These are phyloP conservation scores for Thelaira solivaga DNA, from an alignment of 2,888 invertebrate species.

Conservation along the genomic window DNA sequence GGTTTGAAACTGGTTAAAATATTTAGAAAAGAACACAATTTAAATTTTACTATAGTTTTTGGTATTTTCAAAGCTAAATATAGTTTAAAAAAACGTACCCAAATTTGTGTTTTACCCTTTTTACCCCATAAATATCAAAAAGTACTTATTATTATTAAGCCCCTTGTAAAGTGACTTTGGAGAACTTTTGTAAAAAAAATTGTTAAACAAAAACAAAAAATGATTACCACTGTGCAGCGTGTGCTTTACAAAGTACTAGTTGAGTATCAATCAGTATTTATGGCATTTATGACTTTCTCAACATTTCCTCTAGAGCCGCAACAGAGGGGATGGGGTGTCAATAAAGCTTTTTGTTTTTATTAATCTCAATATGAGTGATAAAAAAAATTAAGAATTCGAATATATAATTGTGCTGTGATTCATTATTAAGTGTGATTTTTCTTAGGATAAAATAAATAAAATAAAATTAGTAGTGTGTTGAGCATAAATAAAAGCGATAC, in stretches of 20 bases:
- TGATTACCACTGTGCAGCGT: not conserved
- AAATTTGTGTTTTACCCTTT: too few relatives aligned
- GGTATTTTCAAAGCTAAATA: too few relatives aligned
- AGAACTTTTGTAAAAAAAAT: too few relatives aligned
- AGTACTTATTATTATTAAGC: too few relatives aligned
- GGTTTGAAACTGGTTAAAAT: too few relatives aligned
- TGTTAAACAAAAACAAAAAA: not conserved
- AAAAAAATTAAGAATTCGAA: not conserved
- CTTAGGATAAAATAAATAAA: not conserved
- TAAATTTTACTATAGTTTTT: too few relatives aligned
- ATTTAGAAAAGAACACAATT: too few relatives aligned
- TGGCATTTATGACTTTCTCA: conserved; percentile 9
- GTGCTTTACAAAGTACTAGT: not conserved
- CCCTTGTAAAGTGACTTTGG: too few relatives aligned
- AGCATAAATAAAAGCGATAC: conserved; percentile 12
- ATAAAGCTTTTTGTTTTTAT: not conserved
- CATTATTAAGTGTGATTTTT: not conserved
- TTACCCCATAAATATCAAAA: too few relatives aligned
- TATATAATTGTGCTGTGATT: conserved; percentile 13
- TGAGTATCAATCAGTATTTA: conserved; percentile 3
- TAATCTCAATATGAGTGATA: not conserved
- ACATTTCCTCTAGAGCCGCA: not conserved
- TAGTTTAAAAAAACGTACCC: too few relatives aligned
- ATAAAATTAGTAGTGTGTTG: conserved; percentile 14
- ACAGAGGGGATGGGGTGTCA: not conserved